Evolutionary conservation across 1,140 invertebrate species (phyloP), one percentile per base, ranked within the genome.

Genomic region (Cydia splendana): DNA sequence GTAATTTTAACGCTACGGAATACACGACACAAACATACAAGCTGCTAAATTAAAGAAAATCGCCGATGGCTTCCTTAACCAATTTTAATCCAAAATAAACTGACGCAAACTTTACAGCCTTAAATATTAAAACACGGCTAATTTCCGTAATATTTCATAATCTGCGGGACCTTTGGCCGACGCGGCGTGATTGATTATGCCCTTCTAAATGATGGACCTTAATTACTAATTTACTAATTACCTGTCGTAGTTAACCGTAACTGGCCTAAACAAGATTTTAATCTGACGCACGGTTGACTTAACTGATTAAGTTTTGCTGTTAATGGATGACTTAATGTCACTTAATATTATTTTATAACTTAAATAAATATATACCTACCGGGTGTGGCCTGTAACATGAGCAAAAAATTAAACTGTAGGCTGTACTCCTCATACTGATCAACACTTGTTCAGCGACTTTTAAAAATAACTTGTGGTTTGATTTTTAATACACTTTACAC

Each of bases 171-270:
- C 67, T 38, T 71, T 71, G 30, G 15, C 7, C 30, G 67, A 45
- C 34, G 67, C 30, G 67, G 9, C 67, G 30, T 38, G 67, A 71
- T 71, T 71, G 67, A 71, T 71, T 71, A 71, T 38, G 65, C 67
- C 67, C 20, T 62, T 62, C 57, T 18, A 57, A 57, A n/a, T 62
- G 57, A 62, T 62, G 57, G 13, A 9, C 28, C 67, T 71, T 71
- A 71, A 71, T 71, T 38, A 71, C 67, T 71, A 42, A 71, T 69
- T 69, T 34, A 69, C 65, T 34, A 69, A 69, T 71, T 71, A 71
- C 67, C 67, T 71, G 67, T 38, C 34, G 9, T 65, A 57, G 65
- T 65, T 69, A 38, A 20, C 65, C 24, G 65, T 34, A 69, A 69
- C 65, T 69, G 65, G 65, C 65, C 65, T 30, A 6, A 69, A 69